Conservation (phyloP, 2,113 vertebrate species). For the Bucco capensis region DNA sequence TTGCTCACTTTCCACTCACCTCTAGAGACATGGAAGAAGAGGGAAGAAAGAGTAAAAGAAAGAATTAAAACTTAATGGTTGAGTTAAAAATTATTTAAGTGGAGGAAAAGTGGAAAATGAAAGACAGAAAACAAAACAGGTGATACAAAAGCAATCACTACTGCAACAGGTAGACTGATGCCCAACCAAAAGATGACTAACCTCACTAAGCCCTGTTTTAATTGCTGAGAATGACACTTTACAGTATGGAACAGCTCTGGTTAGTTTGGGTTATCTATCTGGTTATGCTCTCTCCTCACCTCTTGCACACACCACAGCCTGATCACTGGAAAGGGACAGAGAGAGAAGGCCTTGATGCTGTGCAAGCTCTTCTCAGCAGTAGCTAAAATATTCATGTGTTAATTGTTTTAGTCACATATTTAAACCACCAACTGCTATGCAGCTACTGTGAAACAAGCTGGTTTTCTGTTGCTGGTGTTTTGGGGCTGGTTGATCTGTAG, state of each 20-base stretch:
- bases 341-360: neutral
- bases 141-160: neutral
- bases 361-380: neutral
- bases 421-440: no score
- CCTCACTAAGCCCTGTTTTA: neutral
- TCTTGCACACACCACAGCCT: neutral
- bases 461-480: neutral
- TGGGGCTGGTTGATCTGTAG: neutral
- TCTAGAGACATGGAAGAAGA: neutral
- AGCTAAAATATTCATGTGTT: neutral
- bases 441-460: neutral
- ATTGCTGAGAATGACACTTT: neutral
- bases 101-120: neutral
- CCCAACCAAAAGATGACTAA: neutral
- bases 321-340: neutral
- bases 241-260: neutral
- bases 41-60: neutral
- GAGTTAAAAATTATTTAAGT: neutral
- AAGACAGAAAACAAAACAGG: neutral
- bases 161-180: neutral
- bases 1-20: neutral
- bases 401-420: neutral
- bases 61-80: rapidly evolving
- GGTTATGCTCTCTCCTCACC: neutral
- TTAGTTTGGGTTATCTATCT: neutral